Conservation (phyloP, 2,113 vertebrate species). For the Callopanchax toddi region DNA sequence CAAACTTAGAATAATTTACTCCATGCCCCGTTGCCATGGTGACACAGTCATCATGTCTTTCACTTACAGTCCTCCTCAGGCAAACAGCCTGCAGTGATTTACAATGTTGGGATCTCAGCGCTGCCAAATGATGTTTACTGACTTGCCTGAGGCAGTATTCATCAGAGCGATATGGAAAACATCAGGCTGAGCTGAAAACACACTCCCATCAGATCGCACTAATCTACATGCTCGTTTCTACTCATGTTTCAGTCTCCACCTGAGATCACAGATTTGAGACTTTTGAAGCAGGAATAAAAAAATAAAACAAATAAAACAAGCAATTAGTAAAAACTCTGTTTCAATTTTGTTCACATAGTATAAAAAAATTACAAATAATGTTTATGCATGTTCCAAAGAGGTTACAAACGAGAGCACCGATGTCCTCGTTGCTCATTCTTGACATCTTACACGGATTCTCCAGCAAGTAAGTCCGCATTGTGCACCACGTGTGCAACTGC, state of each 20-base stretch:
- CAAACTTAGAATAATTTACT: conserved; percentile 48
- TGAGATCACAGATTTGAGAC: conserved; percentile 12
- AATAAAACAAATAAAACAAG: not conserved
- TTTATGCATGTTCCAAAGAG: not conserved
- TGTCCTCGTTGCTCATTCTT: too few relatives aligned
- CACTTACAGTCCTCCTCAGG: conserved; percentile 29
- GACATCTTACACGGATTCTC: too few relatives aligned
- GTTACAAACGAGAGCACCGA: too few relatives aligned
- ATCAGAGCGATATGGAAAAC: conserved; percentile 59
- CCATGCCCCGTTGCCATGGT: conserved; percentile 64
- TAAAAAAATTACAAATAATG: too few relatives aligned
- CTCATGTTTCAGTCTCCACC: conserved; percentile 24
- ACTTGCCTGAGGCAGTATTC: conserved; percentile 53
- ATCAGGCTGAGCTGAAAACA: conserved; percentile 30
- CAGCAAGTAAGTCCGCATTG: too few relatives aligned
- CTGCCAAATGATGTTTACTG: conserved; percentile 49
- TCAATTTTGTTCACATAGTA: conserved; percentile 13
- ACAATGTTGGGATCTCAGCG: conserved; percentile 31
- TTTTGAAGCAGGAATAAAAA: conserved; percentile 1
- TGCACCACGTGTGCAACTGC: too few relatives aligned
- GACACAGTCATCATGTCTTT: conserved; percentile 48
- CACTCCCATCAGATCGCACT: conserved; percentile 26
- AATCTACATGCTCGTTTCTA: conserved; percentile 51
- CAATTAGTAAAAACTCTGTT: conserved; percentile 22
- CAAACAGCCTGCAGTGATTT: conserved; percentile 51